Evolutionary conservation across 37 sponge, comb jelly and placozoan species (phyloP).

Genomic region (Hormiphora californensis): DNA sequence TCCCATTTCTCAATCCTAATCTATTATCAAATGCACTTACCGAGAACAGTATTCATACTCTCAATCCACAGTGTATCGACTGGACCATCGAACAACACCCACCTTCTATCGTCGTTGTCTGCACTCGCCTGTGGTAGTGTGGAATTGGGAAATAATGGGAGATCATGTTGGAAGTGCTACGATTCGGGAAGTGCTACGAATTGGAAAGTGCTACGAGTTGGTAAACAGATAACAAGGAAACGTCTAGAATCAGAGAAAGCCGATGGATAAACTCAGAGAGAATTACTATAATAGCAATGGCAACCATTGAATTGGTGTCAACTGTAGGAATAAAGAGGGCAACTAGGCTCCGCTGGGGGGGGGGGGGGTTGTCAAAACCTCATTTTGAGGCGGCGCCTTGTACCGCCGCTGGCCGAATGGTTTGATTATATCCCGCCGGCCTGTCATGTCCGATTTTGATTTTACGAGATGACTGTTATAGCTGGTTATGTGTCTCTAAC

Average conservation of each 20-base stretch:
- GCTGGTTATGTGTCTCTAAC: too few species aligned
- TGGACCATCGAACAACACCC: conserved; percentile 99
- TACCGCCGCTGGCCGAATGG: too few species aligned
- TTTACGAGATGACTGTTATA: too few species aligned
- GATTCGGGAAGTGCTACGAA: too few species aligned
- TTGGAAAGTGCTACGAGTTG: too few species aligned
- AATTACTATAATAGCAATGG: background rate
- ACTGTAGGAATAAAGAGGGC: too few species aligned
- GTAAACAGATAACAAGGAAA: background rate
- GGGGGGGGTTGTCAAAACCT: too few species aligned
- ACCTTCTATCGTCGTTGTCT: conserved; percentile 86
- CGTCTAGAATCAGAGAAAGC: background rate
- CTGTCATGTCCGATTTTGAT: too few species aligned
- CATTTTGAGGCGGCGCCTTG: too few species aligned
- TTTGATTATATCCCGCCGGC: too few species aligned
- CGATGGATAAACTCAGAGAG: background rate
- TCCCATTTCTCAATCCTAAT: background rate
- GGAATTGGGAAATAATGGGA: background rate
- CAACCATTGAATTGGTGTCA: too few species aligned
- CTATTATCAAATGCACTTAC: conserved; percentile 73
- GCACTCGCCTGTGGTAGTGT: conserved; percentile 71
- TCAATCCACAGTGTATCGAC: conserved; percentile 99
- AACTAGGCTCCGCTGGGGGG: background rate
- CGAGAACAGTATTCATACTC: conserved; percentile 98
- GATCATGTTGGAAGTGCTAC: background rate